Evolutionary conservation across 2,888 invertebrate species (phyloP).

Genomic region (Chouioia cunea): DNA sequence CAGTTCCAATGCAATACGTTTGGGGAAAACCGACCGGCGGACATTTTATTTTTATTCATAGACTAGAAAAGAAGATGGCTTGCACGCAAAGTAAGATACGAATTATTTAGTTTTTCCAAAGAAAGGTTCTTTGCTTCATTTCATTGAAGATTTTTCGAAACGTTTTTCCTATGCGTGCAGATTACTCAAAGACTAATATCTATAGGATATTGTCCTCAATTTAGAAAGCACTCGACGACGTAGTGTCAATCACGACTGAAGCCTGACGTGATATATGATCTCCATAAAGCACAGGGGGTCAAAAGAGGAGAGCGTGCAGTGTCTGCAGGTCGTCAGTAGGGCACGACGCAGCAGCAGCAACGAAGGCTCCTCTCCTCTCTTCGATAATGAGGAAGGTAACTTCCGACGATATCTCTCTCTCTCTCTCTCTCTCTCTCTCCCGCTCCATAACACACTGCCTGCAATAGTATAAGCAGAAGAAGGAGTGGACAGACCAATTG

Average conservation of each 20-base stretch:
- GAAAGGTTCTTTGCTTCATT: no score
- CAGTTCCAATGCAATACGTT: no score
- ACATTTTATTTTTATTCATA: no score
- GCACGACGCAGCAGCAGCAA: slow-evolving; percentile 42
- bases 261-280: no score
- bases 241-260: slow-evolving; percentile 43
- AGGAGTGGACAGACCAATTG: slow-evolving; percentile 12
- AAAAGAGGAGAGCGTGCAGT: slow-evolving; percentile 3
- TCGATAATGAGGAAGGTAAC: slow-evolving; percentile 70
- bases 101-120: no score
- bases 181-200: no score
- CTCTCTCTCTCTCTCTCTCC: slow-evolving; percentile 22
- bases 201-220: no score
- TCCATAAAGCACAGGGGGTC: slow-evolving; percentile 6
- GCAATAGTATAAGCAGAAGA: neutral
- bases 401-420: slow-evolving; percentile 63
- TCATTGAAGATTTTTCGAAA: no score
- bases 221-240: slow-evolving; percentile 1
- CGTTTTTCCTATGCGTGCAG: no score
- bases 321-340: slow-evolving; percentile 31
- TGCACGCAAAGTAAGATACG: no score
- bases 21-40: no score
- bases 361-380: slow-evolving; percentile 38
- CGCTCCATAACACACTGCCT: slow-evolving; percentile 7
- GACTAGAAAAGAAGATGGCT: no score